A percentile compares a stretch with the other conserved stretches of the same genome.
Conservation (phyloP, 2,888 invertebrate genomes). For the Cataglyphis rosenhaueri region DNA sequence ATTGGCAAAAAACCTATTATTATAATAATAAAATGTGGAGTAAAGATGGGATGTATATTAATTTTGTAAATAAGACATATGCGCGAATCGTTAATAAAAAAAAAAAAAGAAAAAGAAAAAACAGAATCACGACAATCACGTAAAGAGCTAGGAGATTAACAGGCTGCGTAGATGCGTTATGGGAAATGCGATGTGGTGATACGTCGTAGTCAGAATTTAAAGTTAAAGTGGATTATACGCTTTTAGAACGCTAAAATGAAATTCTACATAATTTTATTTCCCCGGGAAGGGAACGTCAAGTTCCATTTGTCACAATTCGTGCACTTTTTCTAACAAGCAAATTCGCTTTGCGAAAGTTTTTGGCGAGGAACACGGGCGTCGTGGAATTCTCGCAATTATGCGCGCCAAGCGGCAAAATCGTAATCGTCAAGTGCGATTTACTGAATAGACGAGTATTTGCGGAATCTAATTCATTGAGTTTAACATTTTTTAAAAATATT, state of each 20-base stretch:
- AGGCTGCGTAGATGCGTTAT: conserved; percentile 10
- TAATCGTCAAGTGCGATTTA: conserved; percentile 42
- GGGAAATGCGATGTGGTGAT: neutral
- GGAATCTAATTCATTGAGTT: neutral
- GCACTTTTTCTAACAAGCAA: conserved; percentile 25
- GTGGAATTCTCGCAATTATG: conserved; percentile 30
- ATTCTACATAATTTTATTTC: conserved; percentile 48
- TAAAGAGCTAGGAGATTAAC: conserved; percentile 24
- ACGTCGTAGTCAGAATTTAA: conserved; percentile 36
- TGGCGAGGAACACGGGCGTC: conserved; percentile 17
- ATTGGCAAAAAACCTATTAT: neutral
- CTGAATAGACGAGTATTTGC: conserved; percentile 14
- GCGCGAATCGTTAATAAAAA: conserved; percentile 8
- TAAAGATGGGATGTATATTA: neutral
- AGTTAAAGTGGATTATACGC: conserved; percentile 42
- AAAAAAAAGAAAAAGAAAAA: neutral
- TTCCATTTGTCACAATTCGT: conserved; percentile 40
- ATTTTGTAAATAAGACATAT: neutral
- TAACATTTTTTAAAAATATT: neutral
- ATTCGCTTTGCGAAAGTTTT: conserved; percentile 45
- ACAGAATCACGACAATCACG: neutral
- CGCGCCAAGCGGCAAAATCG: conserved; percentile 36
- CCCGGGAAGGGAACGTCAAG: conserved; percentile 24
- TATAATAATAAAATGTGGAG: neutral
- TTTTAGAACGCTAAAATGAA: conserved; percentile 27